phyloP scores from a whole-genome alignment of 2,113 vertebrate species.

The Butorides virescens region DNA sequence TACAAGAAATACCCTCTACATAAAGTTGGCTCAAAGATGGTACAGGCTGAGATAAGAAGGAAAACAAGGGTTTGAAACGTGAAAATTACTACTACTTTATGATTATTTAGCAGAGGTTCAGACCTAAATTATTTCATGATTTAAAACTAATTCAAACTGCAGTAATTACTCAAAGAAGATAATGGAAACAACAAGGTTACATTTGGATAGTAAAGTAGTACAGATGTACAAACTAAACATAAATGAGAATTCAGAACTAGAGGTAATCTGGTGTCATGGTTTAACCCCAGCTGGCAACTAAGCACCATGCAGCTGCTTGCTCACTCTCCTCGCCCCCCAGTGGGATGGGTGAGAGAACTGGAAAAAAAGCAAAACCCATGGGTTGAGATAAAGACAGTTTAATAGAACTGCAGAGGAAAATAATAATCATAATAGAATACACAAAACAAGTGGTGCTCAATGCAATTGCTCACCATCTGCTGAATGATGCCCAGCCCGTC shows the following conservation, averaged over 20 bases:
- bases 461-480: no score
- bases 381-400: no score
- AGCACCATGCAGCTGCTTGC: no score
- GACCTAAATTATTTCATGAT: not conserved
- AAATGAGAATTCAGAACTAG: not conserved
- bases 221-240: not conserved
- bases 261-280: not conserved
- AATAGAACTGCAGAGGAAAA: no score
- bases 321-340: no score
- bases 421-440: no score
- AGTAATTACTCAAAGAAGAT: not conserved
- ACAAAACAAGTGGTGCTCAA: no score
- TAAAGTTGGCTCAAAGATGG: constrained; percentile 73
- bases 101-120: not conserved
- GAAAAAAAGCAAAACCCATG: no score
- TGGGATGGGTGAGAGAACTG: no score
- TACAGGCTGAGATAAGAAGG: constrained; percentile 51
- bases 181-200: not conserved
- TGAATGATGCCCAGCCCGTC: no score
- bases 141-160: not conserved
- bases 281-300: no score
- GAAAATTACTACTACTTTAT: not conserved
- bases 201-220: not conserved
- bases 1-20: constrained; percentile 62
- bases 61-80: not conserved